Conservation (phyloP, 2,113 vertebrate species). For the Rhagologus leucostigma region DNA sequence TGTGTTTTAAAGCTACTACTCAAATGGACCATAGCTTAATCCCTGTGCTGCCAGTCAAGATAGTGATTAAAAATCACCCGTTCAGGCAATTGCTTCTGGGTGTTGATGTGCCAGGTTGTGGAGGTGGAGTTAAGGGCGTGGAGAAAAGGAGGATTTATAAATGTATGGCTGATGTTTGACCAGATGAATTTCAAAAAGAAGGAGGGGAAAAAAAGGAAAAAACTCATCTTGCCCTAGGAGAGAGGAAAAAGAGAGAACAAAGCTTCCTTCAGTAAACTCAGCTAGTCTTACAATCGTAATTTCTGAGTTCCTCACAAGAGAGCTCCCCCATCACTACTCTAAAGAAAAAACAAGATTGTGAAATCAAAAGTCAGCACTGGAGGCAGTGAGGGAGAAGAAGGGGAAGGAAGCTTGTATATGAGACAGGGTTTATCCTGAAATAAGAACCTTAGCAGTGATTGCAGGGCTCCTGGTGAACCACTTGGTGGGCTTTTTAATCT, state of each 20-base stretch:
- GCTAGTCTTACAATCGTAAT: not conserved
- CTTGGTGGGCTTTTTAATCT: not conserved
- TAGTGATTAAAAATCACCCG: conserved; percentile 59
- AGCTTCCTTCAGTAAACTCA: conserved; percentile 34
- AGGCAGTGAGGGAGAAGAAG: not conserved
- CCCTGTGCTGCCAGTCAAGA: conserved; percentile 49
- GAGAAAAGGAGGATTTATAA: not conserved
- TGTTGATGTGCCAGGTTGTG: not conserved
- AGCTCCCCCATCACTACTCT: not conserved
- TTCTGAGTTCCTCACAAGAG: not conserved
- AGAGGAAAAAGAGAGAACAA: not conserved
- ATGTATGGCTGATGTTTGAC: conserved; percentile 1
- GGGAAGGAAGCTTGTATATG: not conserved
- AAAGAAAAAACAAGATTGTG: not conserved
- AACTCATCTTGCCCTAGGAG: not conserved
- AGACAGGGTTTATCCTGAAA: conserved; percentile 2
- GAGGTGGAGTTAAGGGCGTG: not conserved
- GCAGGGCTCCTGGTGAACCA: not conserved
- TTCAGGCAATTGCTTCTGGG: conserved; percentile 57
- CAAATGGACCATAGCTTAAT: conserved; percentile 43
- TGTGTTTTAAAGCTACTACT: conserved; percentile 42
- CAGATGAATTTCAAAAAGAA: not conserved
- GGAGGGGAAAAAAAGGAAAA: not conserved
- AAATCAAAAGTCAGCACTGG: conserved; percentile 16
- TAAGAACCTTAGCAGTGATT: not conserved